Evolutionary conservation across 1,140 invertebrate genomes (phyloP), one percentile per base, ranked within the genome.

Genomic region (Ceratoteleas bidentatus): DNA sequence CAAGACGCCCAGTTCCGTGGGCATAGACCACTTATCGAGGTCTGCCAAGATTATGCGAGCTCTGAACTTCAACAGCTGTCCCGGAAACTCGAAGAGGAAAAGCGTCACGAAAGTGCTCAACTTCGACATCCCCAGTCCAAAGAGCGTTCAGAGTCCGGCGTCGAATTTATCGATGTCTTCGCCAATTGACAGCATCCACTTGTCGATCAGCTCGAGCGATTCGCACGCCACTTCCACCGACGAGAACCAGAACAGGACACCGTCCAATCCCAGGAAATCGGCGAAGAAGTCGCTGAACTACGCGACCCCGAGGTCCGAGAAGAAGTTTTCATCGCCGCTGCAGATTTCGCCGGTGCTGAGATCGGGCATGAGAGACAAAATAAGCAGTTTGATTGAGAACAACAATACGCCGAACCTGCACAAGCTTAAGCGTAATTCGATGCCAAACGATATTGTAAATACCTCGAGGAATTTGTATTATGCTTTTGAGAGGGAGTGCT

Each of bases 241-340:
- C 32, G 89, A 90, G 50, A 90, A 90, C 76, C 88, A 90, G 60
- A 90, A 90, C 72, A 75, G 85, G 79, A 90, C 89, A 0, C 89
- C 89, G 0, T 87, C 84, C 0, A 79, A 89, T 7, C 54, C 80
- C 49, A 81, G 57, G 52, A 84, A 84, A 45, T 87, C 82, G 4
- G 82, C 83, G 0, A 70, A 84, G 6, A 87, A 87, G 7, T 78
- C 80, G 3, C 53, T 87, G 0, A 78, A 74, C 15, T 87, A 86
- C 75, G 56, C 57, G 11, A 85, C 87, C 3, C 84, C 85, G 6
- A 64, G 70, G n/a, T 72, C 78, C 3, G 72, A 82, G n/a, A 68
- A 53, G 13, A 86, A 52, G 9, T 11, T 43, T 6, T 49, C 11
- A 9, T 75, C 77, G 0, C 61, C 74, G 4, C 43, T 81, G 0